These are phyloP conservation scores for Apus apus DNA, from an alignment of 2,113 vertebrate species.

Conservation along the genomic window DNA sequence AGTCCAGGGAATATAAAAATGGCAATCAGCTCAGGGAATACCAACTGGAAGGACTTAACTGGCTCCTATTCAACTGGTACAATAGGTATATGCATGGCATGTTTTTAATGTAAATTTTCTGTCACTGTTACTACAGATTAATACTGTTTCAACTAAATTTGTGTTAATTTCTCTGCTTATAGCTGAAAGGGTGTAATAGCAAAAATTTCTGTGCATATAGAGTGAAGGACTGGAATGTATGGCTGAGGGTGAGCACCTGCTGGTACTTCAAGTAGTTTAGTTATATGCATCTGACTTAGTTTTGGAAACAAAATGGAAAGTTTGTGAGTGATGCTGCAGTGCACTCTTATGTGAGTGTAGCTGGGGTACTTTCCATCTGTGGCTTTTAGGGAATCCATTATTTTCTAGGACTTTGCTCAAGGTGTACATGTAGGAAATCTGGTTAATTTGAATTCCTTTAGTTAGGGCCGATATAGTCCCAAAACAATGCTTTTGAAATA, in stretches of 20 bases:
- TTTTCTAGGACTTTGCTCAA: background rate
- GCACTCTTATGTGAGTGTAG: background rate
- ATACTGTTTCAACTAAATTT: background rate
- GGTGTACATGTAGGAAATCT: background rate
- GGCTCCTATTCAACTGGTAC: conserved; percentile 99
- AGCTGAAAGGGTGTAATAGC: background rate
- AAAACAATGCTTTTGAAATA: background rate
- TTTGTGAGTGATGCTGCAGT: background rate
- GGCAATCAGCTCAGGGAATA: conserved; percentile 99
- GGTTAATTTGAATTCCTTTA: background rate
- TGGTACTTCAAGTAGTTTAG: background rate
- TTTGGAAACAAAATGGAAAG: background rate
- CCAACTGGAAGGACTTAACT: conserved; percentile 98
- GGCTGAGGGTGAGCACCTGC: background rate
- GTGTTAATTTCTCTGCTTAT: background rate
- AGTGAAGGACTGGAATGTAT: background rate
- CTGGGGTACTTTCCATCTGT: background rate
- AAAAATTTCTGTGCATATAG: background rate
- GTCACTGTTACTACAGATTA: background rate
- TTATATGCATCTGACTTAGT: background rate
- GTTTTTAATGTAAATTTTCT: background rate
- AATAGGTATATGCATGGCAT: conserved; percentile 86
- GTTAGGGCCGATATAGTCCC: background rate
- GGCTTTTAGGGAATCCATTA: background rate
- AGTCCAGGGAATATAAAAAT: conserved; percentile 95